Evolutionary conservation across 2,113 vertebrate genomes (phyloP).

Genomic region (Passer montanus): DNA sequence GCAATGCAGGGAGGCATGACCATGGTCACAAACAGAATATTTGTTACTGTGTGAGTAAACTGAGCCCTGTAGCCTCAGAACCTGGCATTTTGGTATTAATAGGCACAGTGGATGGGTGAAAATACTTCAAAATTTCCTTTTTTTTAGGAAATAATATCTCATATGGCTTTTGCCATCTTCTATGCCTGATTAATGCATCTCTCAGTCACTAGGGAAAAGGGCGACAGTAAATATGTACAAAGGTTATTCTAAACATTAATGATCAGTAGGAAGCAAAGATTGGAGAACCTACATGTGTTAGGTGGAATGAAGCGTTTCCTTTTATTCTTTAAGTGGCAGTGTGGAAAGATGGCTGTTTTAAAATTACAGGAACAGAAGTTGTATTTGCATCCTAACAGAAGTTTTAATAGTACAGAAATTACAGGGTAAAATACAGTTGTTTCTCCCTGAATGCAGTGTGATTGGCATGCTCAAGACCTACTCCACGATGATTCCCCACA

Average conservation of each 20-base stretch:
- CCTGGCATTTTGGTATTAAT: background rate
- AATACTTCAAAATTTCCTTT: background rate
- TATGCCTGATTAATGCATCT: background rate
- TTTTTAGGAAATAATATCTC: background rate
- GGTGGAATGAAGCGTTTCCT: background rate
- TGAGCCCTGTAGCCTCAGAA: background rate
- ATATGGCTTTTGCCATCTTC: background rate
- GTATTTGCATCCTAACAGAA: background rate
- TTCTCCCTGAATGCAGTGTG: background rate
- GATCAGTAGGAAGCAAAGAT: background rate
- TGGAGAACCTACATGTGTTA: background rate
- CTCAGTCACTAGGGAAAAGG: background rate
- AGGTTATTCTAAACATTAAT: background rate
- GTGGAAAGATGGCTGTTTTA: background rate
- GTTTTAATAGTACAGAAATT: background rate
- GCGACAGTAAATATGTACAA: background rate
- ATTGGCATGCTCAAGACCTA: background rate
- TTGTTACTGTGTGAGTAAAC: background rate
- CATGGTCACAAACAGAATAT: background rate
- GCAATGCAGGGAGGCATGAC: background rate
- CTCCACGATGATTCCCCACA: background rate
- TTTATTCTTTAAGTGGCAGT: background rate
- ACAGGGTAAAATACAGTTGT: background rate
- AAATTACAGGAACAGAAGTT: background rate
- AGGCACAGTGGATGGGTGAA: background rate